Evolutionary conservation across 2,113 vertebrate genomes (phyloP).

Genomic region (Gobio gobio): DNA sequence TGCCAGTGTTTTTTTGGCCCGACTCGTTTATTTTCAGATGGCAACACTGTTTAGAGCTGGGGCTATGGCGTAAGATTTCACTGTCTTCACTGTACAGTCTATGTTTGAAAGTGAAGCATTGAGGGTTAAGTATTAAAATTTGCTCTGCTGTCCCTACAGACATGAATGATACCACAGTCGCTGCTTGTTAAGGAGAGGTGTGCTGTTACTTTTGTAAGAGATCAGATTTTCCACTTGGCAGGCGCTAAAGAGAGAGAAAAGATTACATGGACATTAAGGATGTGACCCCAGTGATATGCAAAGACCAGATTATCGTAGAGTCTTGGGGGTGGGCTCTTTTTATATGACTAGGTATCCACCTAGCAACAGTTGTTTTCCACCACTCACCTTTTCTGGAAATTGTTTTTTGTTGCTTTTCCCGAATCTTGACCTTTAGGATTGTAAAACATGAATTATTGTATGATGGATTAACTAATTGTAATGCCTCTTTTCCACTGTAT

Average conservation of each 20-base stretch:
- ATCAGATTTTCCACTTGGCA: background rate
- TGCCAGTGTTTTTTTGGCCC: slow-evolving; percentile 58
- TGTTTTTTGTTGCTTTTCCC: background rate
- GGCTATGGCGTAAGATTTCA: background rate
- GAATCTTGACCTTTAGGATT: background rate
- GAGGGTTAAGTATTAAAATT: background rate
- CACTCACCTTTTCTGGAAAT: background rate
- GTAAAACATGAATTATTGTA: background rate
- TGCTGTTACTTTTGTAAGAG: background rate
- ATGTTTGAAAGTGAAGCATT: slow-evolving; percentile 25
- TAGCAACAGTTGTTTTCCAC: background rate
- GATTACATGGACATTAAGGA: background rate
- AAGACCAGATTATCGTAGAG: background rate
- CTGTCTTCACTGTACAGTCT: background rate
- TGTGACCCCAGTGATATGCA: background rate
- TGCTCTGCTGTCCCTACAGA: background rate
- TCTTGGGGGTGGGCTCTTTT: background rate
- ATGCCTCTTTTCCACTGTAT: background rate
- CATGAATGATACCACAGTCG: background rate
- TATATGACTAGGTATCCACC: background rate
- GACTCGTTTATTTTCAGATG: slow-evolving; percentile 58
- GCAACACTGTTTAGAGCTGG: slow-evolving; percentile 36
- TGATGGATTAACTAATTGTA: background rate
- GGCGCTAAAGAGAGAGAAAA: background rate
- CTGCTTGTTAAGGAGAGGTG: background rate